A percentile compares a stretch with the other conserved stretches of the same genome.
These are phyloP conservation scores for Scleropages formosus DNA, from an alignment of 2,797 vertebrate genomes.

Conservation along the genomic window DNA sequence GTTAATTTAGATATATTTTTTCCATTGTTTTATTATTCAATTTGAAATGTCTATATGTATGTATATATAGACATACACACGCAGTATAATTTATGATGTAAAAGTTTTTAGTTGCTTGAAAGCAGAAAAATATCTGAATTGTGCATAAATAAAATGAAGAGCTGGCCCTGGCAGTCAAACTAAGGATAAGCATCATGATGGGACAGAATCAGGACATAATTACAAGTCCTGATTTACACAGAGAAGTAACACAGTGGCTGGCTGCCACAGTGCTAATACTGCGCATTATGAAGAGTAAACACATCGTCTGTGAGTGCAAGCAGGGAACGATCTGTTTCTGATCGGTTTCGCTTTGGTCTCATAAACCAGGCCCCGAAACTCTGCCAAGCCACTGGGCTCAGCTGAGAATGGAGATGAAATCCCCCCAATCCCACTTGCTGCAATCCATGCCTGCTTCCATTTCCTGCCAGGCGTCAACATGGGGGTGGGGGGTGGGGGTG, in stretches of 20 bases:
- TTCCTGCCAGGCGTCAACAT: slow-evolving; percentile 8
- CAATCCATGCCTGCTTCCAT: neutral
- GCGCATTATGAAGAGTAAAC: neutral
- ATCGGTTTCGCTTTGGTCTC: neutral
- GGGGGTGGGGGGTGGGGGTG: neutral
- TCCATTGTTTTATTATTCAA: neutral
- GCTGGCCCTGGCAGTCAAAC: neutral
- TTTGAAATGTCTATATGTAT: neutral
- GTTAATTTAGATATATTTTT: neutral
- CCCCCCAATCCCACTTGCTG: neutral
- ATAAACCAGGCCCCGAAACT: neutral
- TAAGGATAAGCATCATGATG: slow-evolving; percentile 2
- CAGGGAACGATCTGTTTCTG: neutral
- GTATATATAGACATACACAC: neutral
- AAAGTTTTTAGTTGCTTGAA: neutral
- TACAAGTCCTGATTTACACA: neutral
- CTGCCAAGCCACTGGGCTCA: slow-evolving; percentile 16
- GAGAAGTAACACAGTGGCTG: neutral
- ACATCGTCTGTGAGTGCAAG: neutral
- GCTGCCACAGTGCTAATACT: neutral
- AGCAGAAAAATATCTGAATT: no score
- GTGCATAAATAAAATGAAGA: neutral
- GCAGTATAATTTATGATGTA: neutral
- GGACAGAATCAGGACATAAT: neutral
- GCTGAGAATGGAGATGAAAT: neutral